A percentile compares a stretch with the other conserved stretches of the same genome.
Conservation (phyloP, 2,888 invertebrate genomes). For the Dryobota labecula region DNA sequence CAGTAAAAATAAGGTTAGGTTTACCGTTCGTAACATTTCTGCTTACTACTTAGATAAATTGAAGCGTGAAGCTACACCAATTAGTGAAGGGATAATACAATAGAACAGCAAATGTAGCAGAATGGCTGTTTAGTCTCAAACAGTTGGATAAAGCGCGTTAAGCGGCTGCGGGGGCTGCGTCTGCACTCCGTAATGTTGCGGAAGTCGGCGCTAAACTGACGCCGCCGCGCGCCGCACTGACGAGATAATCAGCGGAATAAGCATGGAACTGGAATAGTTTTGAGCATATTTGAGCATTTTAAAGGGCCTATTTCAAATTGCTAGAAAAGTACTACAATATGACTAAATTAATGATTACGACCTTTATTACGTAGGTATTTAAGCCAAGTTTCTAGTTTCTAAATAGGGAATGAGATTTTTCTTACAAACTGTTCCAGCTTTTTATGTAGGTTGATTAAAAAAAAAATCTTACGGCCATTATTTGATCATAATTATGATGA, state of each 20-base stretch:
- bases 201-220: conserved; percentile 25
- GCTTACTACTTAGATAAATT: not conserved
- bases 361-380: no score
- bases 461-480: no score
- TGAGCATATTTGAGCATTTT: not conserved
- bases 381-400: no score
- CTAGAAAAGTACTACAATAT: not conserved
- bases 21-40: not conserved
- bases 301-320: not conserved
- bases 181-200: conserved; percentile 35
- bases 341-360: no score
- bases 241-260: not conserved
- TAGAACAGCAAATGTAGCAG: conserved; percentile 43
- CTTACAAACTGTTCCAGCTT: no score
- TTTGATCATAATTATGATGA: no score
- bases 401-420: no score
- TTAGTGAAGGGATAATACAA: conserved; percentile 34
- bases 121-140: conserved; percentile 23
- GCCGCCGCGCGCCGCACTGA: conserved; percentile 1
- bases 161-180: conserved; percentile 7
- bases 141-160: conserved; percentile 21
- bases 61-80: conserved; percentile 21
- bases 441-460: no score
- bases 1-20: not conserved
- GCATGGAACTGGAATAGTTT: not conserved